A percentile compares a stretch with the other conserved stretches of the same genome.
Conservation (phyloP, 2,888 invertebrate genomes). For the Cylloceria caligata region DNA sequence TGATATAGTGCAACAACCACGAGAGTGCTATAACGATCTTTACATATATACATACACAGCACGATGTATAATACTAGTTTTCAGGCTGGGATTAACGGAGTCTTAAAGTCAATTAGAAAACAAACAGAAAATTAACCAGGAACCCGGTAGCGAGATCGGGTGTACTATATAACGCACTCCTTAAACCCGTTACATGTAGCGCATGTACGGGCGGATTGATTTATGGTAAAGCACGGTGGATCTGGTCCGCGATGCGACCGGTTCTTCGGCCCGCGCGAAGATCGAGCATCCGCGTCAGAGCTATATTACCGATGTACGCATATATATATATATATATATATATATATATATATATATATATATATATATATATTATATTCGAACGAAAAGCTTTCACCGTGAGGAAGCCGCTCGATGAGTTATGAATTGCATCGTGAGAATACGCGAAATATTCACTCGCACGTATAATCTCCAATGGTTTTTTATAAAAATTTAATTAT, state of each 20-base stretch:
- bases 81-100: conserved; percentile 66
- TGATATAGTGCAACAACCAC: conserved; percentile 38
- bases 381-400: conserved; percentile 60
- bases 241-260: conserved; percentile 76
- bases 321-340: no score
- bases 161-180: conserved; percentile 60
- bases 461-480: conserved; percentile 16
- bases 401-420: conserved; percentile 45
- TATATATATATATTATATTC: conserved; percentile 44
- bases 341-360: no score
- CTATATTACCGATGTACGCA: conserved; percentile 49
- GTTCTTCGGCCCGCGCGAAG: conserved; percentile 51
- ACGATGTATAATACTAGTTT: conserved; percentile 50
- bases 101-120: conserved; percentile 81
- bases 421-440: conserved; percentile 62
- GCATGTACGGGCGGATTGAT: conserved; percentile 71
- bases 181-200: conserved; percentile 77
- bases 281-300: conserved; percentile 42
- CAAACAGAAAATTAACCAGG: conserved; percentile 81
- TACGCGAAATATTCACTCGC: conserved; percentile 50
- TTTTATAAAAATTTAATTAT: background rate
- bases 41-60: background rate
- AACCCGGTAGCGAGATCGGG: conserved; percentile 78
- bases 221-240: conserved; percentile 80
- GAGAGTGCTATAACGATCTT: conserved; percentile 15